Evolutionary conservation across 2,888 invertebrate species (phyloP), one percentile per base, ranked within the genome.

Genomic region (Drosophila anomelani): DNA sequence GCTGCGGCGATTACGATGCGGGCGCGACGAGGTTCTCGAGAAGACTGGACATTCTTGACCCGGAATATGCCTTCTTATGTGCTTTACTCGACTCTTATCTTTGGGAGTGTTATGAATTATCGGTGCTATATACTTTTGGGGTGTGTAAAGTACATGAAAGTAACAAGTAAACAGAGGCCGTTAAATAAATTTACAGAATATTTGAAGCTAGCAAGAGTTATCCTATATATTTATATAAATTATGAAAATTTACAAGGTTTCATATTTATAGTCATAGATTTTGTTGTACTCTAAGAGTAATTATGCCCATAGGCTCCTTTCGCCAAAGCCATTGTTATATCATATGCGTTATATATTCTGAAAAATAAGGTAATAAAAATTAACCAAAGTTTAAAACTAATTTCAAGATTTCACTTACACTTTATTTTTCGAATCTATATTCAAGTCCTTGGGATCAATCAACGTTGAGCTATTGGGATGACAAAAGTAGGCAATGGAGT

Each of bases 401-500:
- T 32, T 5, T 5, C 3, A 9, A n/a, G 61, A 66, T 47, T 55
- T 51, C n/a, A 41, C 34, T 26, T 2, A 55, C 49, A 7, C n/a
- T 29, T 29, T 26, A 12, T 29, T 47, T 61, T 61, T 20, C 0
- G 17, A 3, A 13, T 17, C 6, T 10, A 67, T 73, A 68, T 77
- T 59, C 1, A 64, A 29, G 76, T 93, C 93, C 61, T 90, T 91
- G 39, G 93, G 92, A 76, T 92, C 90, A 79, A 93, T 92, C 89
- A 92, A 91, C 38, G 92, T 93, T 49, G 90, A 75, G 73, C 91
- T 93, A 80, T 93, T 95, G 1, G 96, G 96, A 93, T 96, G 95
- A 80, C 96, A 95, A 93, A 96, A 96, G 93, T 95, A 96, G 36
- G 95, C 96, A 75, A 96, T 94, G 81, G 96, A 95, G 92, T 96